phyloP scores from a whole-genome alignment of 2,113 vertebrate species.

The Thunnus thynnus region DNA sequence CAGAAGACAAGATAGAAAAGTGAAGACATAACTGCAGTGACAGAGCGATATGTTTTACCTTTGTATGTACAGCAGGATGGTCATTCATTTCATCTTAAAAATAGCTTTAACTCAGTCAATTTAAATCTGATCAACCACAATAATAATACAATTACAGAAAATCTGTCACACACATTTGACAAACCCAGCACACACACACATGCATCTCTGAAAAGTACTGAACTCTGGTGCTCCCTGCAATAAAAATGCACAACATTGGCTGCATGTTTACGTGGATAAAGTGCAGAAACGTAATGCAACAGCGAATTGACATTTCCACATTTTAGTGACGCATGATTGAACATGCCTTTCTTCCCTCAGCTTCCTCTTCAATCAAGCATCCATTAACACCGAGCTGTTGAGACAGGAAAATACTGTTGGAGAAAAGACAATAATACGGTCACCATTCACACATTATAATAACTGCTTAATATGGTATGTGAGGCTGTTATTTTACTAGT shows the following conservation, averaged over 20 bases:
- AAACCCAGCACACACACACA: background rate
- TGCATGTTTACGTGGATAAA: constrained; percentile 17
- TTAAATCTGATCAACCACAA: background rate
- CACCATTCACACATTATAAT: background rate
- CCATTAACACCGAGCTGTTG: constrained; percentile 37
- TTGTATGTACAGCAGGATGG: too few species aligned
- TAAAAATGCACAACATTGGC: constrained; percentile 13
- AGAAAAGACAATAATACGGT: background rate
- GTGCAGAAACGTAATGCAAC: constrained; percentile 10
- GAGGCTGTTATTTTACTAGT: background rate
- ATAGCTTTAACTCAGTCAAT: background rate
- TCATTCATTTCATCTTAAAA: too few species aligned
- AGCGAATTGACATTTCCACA: constrained; percentile 39
- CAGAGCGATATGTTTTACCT: too few species aligned
- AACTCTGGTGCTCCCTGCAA: background rate
- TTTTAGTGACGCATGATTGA: constrained; percentile 68
- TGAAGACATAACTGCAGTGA: too few species aligned
- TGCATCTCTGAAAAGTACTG: background rate
- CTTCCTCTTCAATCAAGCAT: constrained; percentile 36
- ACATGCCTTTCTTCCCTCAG: background rate
- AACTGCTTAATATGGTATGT: background rate
- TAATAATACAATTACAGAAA: background rate
- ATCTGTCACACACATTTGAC: background rate
- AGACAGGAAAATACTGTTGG: background rate
- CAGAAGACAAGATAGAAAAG: too few species aligned